Evolutionary conservation across 2,113 vertebrate genomes (phyloP), one percentile per base, ranked within the genome.

Genomic region (Irena cyanogastra): DNA sequence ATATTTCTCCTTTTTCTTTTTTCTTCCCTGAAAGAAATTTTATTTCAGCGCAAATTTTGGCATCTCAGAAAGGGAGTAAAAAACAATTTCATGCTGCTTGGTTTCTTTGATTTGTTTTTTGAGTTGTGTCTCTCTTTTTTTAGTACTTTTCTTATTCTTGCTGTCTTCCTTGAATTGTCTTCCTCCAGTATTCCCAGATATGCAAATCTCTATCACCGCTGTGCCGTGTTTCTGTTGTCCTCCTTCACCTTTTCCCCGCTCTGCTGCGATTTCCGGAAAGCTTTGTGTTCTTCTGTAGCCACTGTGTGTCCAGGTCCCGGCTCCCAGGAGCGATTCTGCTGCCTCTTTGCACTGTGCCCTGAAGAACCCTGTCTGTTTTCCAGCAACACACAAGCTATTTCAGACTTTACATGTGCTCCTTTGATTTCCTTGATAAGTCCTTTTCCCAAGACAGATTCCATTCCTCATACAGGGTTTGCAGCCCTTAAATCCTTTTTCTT

Each of bases 51-150:
- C 35, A 16, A 27, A 14, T 65, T 76, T 72, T 72, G 78, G 33
- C 47, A 61, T 57, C 61, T 93, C 41, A 79, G 93, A 93, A 95
- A 93, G 30, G 87, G 89, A 95, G 89, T 94, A 75, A 94, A 93
- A 95, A 90, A 18, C 52, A 30, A 24, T 54, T 54, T 69, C 35
- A 63, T 3, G 22, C 33, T 70, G 24, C 16, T 70, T 83, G n/a
- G 11, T 75, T 79, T 87, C 63, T 59, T 88, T 39, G 15, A 26
- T 91, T 75, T 56, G 69, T 20, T 83, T 69, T 71, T 83, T 57
- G 33, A 70, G n/a, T 78, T n/a, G 15, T 35, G 27, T 49, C 47
- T 81, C 52, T 18, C 7, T 21, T 27, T 57, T 70, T 44, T 50
- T 41, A 39, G 31, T 42, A 21, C 16, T 89, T 49, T n/a, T 20